Evolutionary conservation across 2,797 vertebrate genomes (phyloP).

Genomic region (Enteromius treurensis): DNA sequence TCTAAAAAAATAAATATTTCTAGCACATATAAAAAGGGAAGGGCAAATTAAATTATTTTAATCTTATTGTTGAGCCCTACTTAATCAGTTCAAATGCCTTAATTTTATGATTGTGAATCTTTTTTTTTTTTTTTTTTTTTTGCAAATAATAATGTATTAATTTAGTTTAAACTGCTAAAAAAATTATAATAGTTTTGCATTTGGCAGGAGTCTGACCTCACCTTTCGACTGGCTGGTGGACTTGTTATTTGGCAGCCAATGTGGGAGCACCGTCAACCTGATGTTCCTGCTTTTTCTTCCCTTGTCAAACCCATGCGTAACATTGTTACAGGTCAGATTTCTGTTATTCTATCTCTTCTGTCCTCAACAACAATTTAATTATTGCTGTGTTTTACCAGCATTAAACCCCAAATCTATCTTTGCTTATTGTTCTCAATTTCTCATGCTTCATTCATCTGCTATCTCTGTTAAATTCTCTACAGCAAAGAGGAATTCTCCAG

Average conservation of each 20-base stretch:
- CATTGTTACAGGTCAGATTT: constrained; percentile 87
- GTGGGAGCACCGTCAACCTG: constrained; percentile 98
- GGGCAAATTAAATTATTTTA: background rate
- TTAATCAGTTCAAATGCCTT: background rate
- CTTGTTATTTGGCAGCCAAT: constrained; percentile 98
- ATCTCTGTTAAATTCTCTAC: constrained; percentile 37
- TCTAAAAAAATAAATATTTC: background rate
- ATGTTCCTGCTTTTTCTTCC: constrained; percentile 91
- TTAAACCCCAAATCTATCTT: background rate
- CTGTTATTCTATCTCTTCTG: background rate
- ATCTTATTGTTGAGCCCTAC: background rate
- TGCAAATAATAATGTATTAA: background rate
- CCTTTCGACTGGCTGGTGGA: constrained; percentile 95
- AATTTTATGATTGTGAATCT: background rate
- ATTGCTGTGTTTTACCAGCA: background rate
- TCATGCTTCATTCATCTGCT: background rate
- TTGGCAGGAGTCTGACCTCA: constrained; percentile 93
- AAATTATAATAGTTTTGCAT: background rate
- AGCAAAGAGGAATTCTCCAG: constrained; percentile 96
- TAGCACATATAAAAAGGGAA: background rate
- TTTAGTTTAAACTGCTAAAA: background rate
- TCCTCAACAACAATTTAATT: background rate
- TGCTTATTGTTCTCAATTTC: background rate
- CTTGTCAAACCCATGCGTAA: constrained; percentile 93
- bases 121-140: background rate